phyloP scores from a whole-genome alignment of 2,888 invertebrate species.

The Zaprionus bogoriensis region DNA sequence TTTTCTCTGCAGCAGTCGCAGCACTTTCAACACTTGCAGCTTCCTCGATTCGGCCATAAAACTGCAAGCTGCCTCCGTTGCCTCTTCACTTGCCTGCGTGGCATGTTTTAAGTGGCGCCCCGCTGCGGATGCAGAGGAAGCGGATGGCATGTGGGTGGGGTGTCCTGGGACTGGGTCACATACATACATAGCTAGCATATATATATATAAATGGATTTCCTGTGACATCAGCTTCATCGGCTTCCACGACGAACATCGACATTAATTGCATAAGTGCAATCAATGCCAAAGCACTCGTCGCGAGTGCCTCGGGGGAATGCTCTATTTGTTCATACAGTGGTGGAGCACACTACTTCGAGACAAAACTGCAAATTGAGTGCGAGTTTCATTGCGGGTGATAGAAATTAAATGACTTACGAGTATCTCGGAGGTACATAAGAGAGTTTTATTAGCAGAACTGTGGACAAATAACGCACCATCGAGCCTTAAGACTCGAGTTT shows the following conservation, averaged over 20 bases:
- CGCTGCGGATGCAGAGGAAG: background rate
- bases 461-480: too few relatives aligned
- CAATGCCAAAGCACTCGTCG: conserved; percentile 33
- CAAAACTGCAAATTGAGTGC: background rate
- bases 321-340: conserved; percentile 22
- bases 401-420: background rate
- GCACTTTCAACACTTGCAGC: too few relatives aligned
- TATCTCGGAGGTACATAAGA: background rate
- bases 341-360: conserved; percentile 2
- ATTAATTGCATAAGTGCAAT: conserved; percentile 54
- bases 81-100: background rate
- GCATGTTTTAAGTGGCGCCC: conserved; percentile 27
- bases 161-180: background rate
- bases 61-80: conserved; percentile 18
- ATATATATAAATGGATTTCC: conserved; percentile 49
- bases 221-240: conserved; percentile 22
- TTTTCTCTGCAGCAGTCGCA: conserved; percentile 25
- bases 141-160: background rate
- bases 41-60: conserved; percentile 45
- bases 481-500: too few relatives aligned
- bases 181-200: background rate
- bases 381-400: background rate
- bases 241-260: conserved; percentile 25
- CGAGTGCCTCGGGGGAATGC: conserved; percentile 12
- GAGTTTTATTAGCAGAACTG: background rate